These are phyloP conservation scores for Irena cyanogastra DNA, from an alignment of 2,113 vertebrate species.

Conservation along the genomic window DNA sequence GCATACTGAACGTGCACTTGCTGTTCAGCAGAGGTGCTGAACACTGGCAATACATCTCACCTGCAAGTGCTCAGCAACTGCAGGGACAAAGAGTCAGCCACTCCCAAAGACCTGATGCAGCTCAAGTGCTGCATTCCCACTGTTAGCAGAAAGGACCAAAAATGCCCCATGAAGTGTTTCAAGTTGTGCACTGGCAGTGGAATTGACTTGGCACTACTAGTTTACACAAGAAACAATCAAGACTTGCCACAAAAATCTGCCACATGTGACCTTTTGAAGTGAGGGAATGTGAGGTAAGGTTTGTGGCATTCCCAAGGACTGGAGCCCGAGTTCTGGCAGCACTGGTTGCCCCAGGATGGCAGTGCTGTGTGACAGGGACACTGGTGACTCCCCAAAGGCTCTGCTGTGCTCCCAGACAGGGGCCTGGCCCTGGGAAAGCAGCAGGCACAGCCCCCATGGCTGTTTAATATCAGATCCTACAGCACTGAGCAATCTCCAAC, in stretches of 20 bases:
- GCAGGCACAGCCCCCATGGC: not conserved
- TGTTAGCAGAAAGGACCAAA: not conserved
- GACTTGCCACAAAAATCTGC: not conserved
- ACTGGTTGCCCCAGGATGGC: not conserved
- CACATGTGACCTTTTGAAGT: not conserved
- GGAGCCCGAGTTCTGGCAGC: not conserved
- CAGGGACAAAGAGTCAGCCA: not conserved
- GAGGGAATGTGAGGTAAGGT: not conserved
- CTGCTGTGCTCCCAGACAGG: not conserved
- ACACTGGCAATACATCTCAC: not conserved
- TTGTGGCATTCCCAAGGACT: not conserved
- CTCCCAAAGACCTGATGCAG: not conserved
- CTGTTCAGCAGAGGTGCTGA: not conserved
- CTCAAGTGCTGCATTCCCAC: not conserved
- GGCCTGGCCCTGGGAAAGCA: not conserved
- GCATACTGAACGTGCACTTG: not conserved
- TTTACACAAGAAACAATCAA: not conserved
- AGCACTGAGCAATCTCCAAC: not conserved
- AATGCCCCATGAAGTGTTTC: not conserved
- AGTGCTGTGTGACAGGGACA: not conserved
- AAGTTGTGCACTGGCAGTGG: not conserved
- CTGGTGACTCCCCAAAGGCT: not conserved
- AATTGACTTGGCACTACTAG: not conserved
- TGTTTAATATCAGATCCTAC: not conserved
- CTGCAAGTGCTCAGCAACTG: not conserved